Evolutionary conservation across 2,113 vertebrate genomes (phyloP).

Genomic region (Nerophis ophidion): DNA sequence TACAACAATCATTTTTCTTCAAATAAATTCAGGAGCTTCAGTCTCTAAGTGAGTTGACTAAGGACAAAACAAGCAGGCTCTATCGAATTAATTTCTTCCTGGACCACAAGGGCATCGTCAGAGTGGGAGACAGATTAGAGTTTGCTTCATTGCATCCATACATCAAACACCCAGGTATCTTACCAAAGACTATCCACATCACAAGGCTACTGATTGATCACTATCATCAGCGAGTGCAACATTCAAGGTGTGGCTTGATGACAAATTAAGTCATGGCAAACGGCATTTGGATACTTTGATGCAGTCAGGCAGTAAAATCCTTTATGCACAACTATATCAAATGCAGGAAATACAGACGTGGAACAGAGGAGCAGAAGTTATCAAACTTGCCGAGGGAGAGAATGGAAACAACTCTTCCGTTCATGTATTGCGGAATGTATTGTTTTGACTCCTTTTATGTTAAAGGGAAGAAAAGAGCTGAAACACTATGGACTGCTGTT

Average conservation of each 20-base stretch:
- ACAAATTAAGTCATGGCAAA: background rate
- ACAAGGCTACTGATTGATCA: slow-evolving; percentile 11
- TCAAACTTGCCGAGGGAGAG: background rate
- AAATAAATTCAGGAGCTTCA: slow-evolving; percentile 18
- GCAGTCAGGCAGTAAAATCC: background rate
- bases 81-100: slow-evolving; percentile 24
- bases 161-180: slow-evolving; percentile 21
- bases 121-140: slow-evolving; percentile 22
- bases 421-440: background rate
- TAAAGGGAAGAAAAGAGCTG: background rate
- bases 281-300: background rate
- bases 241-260: too few species aligned
- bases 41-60: slow-evolving; percentile 10
- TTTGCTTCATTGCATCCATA: slow-evolving; percentile 18
- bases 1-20: slow-evolving; percentile 16
- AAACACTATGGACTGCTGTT: background rate
- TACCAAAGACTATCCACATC: slow-evolving; percentile 15
- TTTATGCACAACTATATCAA: background rate
- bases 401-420: slow-evolving; percentile 3
- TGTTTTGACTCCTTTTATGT: slow-evolving; percentile 15
- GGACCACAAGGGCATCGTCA: slow-evolving; percentile 23
- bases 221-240: slow-evolving; percentile 1
- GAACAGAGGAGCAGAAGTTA: background rate
- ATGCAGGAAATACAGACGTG: background rate
- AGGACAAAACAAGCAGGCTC: slow-evolving; percentile 4